Evolutionary conservation across 2,888 invertebrate species (phyloP), one percentile per base, ranked within the genome.

Genomic region (Cheilosia vernalis): DNA sequence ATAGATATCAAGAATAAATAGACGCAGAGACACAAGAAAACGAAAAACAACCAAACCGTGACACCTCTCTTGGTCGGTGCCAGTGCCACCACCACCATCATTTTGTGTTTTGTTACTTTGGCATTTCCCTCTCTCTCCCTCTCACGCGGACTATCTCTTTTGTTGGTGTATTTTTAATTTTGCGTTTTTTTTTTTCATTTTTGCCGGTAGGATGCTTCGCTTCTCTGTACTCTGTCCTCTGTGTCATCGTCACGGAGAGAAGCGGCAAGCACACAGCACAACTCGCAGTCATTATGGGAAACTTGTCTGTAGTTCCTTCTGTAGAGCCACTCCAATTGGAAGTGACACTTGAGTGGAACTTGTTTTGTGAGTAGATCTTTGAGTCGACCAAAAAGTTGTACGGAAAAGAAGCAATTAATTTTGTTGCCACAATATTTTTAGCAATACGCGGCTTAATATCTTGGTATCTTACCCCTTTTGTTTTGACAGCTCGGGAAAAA

Each of bases 21-120:
- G 15, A 27, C 24, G 24, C 13, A 21, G 10, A 17, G 13, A 17
- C 19, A 49, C n/a, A 21, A 17, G 4, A 1, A 55, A 24, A n/a
- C n/a, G n/a, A 49, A 63, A 79, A 63, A 27, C 17, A 4, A 0
- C 40, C 19, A 56, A 73, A 79, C 56, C 56, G 66, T 63, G 72
- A 83, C 73, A 79, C 72, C 47, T 78, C 66, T 64, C 51, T 64
- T 74, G 69, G 42, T 70, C 37, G 40, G 55, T 49, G 61, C 10
- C 30, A 40, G 9, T 30, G 30, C 30, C 9, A 9, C 66, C 33
- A 55, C 27, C 27, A 27, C n/a, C 30, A 66, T 66, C 30, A 66
- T 72, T 21, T 67, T 69, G 17, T 63, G 55, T 74, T 81, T 81
- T 69, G 81, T 69, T 81, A 74, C 69, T 74, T 69, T 76, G 56